Conservation (phyloP, 2,797 vertebrate species). For the Sylvia borin region DNA sequence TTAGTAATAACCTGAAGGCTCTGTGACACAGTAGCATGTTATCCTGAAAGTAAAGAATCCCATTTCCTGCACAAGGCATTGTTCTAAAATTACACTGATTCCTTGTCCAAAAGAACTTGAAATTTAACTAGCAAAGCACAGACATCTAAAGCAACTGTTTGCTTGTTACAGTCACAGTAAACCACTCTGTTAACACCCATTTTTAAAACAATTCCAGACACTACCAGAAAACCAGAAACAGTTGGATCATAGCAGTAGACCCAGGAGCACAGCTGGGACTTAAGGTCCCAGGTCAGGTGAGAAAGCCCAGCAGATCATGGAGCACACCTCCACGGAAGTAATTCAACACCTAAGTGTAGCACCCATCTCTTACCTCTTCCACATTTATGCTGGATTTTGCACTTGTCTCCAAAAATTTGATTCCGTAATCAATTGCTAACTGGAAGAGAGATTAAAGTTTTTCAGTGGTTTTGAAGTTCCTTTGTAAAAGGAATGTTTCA, state of each 20-base stretch:
- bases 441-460: conserved; percentile 63
- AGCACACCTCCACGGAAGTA: not conserved
- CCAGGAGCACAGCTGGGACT: not conserved
- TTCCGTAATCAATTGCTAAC: conserved; percentile 98
- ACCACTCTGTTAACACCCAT: not conserved
- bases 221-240: not conserved
- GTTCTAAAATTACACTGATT: not conserved
- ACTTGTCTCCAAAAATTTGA: conserved; percentile 98
- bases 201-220: not conserved
- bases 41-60: not conserved
- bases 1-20: not conserved
- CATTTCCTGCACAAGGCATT: not conserved
- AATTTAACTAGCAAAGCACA: not conserved
- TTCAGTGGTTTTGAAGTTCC: not conserved
- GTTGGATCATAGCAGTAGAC: not conserved
- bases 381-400: conserved; percentile 97
- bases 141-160: not conserved
- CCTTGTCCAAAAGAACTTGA: not conserved
- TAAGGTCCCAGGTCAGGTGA: not conserved
- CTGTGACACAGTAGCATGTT: not conserved
- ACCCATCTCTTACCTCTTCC: conserved; percentile 87
- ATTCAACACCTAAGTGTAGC: not conserved
- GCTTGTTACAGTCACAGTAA: not conserved
- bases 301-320: not conserved
- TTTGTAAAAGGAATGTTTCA: not conserved